A percentile compares a stretch with the other conserved stretches of the same genome.
These are phyloP conservation scores for Nyctereutes procyonoides DNA, from an alignment of 2,113 vertebrate species.

Conservation along the genomic window DNA sequence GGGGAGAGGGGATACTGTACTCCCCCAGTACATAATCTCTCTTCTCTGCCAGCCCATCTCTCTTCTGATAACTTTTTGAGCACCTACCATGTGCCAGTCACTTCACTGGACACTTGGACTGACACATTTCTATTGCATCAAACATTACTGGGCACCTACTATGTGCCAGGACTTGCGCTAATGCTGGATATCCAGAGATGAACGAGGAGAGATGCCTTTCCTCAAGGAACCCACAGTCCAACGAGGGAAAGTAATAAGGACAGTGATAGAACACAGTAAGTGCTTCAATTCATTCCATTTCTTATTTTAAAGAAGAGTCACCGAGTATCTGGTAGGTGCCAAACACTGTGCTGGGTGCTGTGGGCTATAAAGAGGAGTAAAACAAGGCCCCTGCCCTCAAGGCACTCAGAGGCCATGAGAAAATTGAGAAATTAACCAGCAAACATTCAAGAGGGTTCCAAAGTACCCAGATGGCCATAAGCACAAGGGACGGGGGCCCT, in stretches of 20 bases:
- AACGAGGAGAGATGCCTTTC: background rate
- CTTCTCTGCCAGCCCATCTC: background rate
- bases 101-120: background rate
- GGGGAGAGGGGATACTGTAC: no score
- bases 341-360: background rate
- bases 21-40: background rate
- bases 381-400: background rate
- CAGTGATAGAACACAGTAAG: background rate
- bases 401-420: no score
- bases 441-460: background rate
- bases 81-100: background rate
- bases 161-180: background rate
- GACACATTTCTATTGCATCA: background rate
- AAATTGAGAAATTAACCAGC: background rate
- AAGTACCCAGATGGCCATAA: background rate
- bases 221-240: background rate
- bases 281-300: background rate
- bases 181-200: background rate
- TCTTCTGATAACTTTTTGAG: background rate
- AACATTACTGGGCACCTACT: accelerated
- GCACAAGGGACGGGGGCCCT: background rate
- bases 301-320: background rate
- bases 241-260: background rate
- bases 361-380: background rate
- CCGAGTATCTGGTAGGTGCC: background rate